Base-by-base conservation (phyloP, 2,888 invertebrate species). In the Diplazon laetatorius region DNA sequence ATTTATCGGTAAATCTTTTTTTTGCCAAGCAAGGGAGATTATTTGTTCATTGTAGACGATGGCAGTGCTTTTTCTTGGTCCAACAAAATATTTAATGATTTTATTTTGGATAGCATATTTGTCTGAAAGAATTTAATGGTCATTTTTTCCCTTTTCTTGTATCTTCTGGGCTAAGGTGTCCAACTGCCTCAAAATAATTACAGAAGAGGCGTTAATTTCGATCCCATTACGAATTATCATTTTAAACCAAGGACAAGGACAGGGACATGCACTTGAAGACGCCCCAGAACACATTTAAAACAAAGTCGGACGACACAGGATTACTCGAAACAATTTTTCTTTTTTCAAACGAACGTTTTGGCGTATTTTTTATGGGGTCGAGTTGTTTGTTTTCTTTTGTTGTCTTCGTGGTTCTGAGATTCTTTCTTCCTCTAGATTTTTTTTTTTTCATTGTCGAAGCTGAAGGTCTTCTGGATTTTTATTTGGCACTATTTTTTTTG, bases 221-320 rank as follows among this genome's bases (percentile, higher is more conserved):
- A 37, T 59, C 72, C 63, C 71, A 75, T 52, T n/a, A 37, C 37
- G 65, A n/a, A 70, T 42, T 65, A 59, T 37, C 48, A 30, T 42
- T 37, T 25, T 55, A 68, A 66, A 68, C 71, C 75, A 30, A 69
- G 72, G 63, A 76, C 68, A 37, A 44, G 68, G 25, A n/a, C 55
- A 35, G 52, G 10, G 42, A 76, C 76, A 76, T 76, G 79, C 79
- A 72, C 46, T 48, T 71, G 12, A 65, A 59, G 60, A 55, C 25
- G 18, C 16, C 62, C 48, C 48, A 20, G 46, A 46, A 46, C 25
- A 22, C 25, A 22, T 44, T 42, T 0, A 30, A 2, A 46, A 62
- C 37, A 37, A 16, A 59, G n/a, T 12, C 18, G 3, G 25, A 65
- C 46, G 59, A 30, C 14, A 39, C 46, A 57, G 35, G 16, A 52